phyloP scores from a whole-genome alignment of 2,797 vertebrate species.

The Petrocephalus schoutedeni region DNA sequence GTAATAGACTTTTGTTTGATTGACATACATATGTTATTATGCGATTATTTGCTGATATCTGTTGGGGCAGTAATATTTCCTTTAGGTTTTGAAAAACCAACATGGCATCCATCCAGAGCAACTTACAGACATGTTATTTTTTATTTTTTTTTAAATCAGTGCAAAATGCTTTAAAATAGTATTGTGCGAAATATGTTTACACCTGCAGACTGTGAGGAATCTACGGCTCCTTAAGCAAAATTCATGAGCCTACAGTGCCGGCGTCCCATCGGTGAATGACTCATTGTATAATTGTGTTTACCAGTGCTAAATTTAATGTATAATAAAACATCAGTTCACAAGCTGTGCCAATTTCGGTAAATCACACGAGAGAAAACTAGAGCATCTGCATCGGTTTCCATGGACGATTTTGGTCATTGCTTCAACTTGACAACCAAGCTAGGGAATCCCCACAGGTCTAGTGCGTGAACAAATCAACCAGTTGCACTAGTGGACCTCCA shows the following conservation, averaged over 20 bases:
- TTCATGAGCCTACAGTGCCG: neutral
- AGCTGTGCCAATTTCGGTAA: conserved; percentile 3
- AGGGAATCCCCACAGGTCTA: neutral
- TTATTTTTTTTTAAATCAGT: neutral
- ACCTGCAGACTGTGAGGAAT: neutral
- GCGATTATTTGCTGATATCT: neutral
- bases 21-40: neutral
- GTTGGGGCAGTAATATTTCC: neutral
- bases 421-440: neutral
- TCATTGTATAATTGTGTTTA: neutral
- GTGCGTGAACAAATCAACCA: neutral
- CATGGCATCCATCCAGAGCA: neutral
- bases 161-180: neutral
- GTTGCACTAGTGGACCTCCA: neutral
- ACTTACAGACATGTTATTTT: neutral
- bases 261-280: neutral
- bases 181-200: neutral
- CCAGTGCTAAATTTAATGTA: conserved; percentile 15
- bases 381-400: neutral
- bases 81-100: neutral
- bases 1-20: neutral
- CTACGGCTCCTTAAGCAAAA: neutral
- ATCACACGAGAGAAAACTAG: neutral
- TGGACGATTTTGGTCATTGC: neutral
- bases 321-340: conserved; percentile 16